A percentile compares a stretch with the other conserved stretches of the same genome.
Evolutionary conservation across 2,113 vertebrate genomes (phyloP).

Genomic region (Sander vitreus): DNA sequence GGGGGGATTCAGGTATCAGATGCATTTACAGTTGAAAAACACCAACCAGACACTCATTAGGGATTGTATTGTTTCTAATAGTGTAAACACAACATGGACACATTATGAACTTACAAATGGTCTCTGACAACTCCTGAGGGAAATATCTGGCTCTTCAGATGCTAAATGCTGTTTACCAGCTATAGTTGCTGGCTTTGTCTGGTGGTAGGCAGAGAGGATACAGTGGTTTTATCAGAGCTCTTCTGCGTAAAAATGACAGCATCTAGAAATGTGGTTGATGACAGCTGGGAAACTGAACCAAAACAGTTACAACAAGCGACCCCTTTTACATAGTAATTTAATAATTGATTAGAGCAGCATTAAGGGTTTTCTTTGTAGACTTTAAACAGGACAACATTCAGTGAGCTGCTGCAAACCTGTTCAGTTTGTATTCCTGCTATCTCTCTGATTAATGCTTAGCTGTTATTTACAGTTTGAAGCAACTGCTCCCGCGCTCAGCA

Average conservation of each 20-base stretch:
- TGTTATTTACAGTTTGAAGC: conserved; percentile 53
- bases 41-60: conserved; percentile 11
- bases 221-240: neutral
- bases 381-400: neutral
- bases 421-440: neutral
- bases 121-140: neutral
- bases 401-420: neutral
- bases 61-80: conserved; percentile 2
- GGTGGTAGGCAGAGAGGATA: neutral
- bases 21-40: conserved; percentile 11
- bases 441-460: conserved; percentile 31
- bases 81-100: conserved; percentile 8
- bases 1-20: conserved; percentile 10
- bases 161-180: neutral
- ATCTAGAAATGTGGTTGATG: neutral
- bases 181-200: neutral
- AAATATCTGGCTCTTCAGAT: neutral
- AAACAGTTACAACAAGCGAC: neutral
- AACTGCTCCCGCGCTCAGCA: conserved; percentile 17
- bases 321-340: neutral
- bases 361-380: neutral
- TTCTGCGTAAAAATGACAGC: neutral
- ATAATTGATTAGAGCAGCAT: neutral
- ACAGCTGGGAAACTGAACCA: neutral
- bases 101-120: neutral